Evolutionary conservation across 2,888 invertebrate genomes (phyloP).

Genomic region (Subacronicta megacephala): DNA sequence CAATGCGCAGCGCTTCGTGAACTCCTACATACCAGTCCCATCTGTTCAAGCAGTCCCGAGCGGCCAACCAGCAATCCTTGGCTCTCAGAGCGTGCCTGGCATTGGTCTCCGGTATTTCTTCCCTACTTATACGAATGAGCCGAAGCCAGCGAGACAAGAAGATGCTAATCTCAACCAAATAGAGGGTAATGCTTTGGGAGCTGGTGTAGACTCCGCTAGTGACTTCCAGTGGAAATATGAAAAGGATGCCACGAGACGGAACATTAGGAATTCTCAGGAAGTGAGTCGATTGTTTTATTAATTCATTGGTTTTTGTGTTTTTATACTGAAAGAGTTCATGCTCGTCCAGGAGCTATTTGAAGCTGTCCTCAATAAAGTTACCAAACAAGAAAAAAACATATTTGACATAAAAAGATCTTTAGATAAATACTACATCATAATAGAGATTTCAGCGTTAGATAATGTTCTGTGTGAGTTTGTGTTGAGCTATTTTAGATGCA

Average conservation of each 20-base stretch:
- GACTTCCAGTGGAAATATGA: slow-evolving; percentile 82
- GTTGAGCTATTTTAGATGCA: too few species aligned
- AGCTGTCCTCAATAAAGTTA: too few species aligned
- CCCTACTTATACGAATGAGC: slow-evolving; percentile 70
- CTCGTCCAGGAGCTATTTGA: too few species aligned
- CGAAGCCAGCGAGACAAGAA: slow-evolving; percentile 69
- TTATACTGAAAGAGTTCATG: too few species aligned
- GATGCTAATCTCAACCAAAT: slow-evolving; percentile 78
- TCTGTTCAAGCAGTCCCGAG: slow-evolving; percentile 40
- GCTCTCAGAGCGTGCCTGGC: slow-evolving; percentile 81
- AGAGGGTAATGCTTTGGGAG: slow-evolving; percentile 72
- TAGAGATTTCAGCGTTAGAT: too few species aligned
- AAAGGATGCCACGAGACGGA: slow-evolving; percentile 76
- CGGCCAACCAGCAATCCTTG: slow-evolving; percentile 66
- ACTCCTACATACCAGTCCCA: slow-evolving; percentile 74
- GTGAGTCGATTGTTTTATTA: slow-evolving; percentile 61
- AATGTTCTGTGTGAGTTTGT: too few species aligned
- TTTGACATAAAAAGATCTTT: too few species aligned
- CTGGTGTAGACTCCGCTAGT: slow-evolving; percentile 65
- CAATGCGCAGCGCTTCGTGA: slow-evolving; percentile 83
- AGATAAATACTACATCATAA: too few species aligned
- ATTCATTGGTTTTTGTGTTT: too few species aligned
- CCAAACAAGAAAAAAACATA: too few species aligned
- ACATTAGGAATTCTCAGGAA: slow-evolving; percentile 72
- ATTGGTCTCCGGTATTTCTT: slow-evolving; percentile 81